Conservation (phyloP, 2,797 vertebrate species). For the Poecile montanus region DNA sequence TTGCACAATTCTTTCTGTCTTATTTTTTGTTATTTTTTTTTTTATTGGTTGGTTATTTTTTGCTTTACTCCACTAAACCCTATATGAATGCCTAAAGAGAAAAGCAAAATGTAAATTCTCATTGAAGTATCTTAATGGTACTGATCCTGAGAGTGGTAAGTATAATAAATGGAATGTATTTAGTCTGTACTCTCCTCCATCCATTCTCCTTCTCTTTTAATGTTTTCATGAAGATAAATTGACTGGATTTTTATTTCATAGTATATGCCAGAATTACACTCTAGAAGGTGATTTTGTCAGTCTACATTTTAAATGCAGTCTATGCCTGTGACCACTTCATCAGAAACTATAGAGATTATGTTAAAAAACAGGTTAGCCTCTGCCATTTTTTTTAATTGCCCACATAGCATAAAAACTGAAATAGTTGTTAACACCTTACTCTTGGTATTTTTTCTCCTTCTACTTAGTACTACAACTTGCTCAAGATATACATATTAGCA, state of each 20-base stretch:
- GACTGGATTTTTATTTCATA: neutral
- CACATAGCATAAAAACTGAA: neutral
- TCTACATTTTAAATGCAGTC: neutral
- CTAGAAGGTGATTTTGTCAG: neutral
- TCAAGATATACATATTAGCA: neutral
- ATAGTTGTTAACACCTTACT: neutral
- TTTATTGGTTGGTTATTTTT: neutral
- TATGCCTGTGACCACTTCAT: neutral
- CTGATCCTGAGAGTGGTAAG: neutral
- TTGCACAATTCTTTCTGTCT: neutral
- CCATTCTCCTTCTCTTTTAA: neutral
- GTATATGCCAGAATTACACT: neutral
- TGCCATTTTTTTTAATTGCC: neutral
- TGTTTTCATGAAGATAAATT: neutral
- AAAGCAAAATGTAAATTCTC: neutral
- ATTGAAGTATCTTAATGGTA: neutral
- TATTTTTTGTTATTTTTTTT: neutral
- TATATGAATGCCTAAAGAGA: neutral
- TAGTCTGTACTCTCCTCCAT: neutral
- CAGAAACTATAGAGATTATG: neutral
- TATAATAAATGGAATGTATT: neutral
- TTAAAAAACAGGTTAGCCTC: neutral
- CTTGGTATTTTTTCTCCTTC: neutral
- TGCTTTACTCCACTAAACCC: neutral
- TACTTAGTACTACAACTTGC: neutral